Evolutionary conservation across 2,113 vertebrate species (phyloP).

Genomic region (Brienomyrus brachyistius): DNA sequence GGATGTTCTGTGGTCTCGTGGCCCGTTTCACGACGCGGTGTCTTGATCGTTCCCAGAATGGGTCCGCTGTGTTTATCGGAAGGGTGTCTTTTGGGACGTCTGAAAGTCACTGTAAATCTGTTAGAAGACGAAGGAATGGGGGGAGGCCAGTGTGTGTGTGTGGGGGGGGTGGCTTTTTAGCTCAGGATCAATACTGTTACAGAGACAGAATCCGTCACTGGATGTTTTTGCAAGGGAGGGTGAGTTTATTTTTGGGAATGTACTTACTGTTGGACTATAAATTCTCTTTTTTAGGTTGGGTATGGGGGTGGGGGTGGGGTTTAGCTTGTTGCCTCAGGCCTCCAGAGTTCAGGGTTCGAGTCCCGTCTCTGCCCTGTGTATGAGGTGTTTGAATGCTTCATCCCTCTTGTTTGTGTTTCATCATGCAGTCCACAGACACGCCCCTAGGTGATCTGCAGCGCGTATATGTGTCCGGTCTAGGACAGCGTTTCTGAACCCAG

Average conservation of each 20-base stretch:
- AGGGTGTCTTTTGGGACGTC: neutral
- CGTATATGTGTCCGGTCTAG: neutral
- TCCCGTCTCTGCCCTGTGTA: neutral
- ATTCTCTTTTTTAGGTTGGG: neutral
- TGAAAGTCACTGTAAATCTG: neutral
- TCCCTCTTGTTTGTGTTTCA: neutral
- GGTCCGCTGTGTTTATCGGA: neutral
- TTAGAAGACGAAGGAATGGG: neutral
- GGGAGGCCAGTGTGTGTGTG: neutral
- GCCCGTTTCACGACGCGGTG: neutral
- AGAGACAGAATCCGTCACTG: neutral
- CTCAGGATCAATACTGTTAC: slow-evolving; percentile 11
- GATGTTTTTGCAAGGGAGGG: neutral
- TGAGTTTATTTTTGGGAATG: neutral
- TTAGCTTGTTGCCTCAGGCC: neutral
- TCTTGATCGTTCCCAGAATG: neutral
- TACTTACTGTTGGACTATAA: neutral
- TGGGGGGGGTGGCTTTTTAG: neutral
- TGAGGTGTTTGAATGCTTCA: neutral
- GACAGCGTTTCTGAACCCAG: neutral
- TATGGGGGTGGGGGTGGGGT: neutral
- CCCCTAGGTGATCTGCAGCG: neutral
- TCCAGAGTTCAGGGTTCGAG: neutral
- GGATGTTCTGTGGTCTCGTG: neutral
- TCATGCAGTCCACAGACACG: neutral